A percentile compares a stretch with the other conserved stretches of the same genome.
Conservation (phyloP, 2,888 invertebrate species). For the Mythimna loreyi region DNA sequence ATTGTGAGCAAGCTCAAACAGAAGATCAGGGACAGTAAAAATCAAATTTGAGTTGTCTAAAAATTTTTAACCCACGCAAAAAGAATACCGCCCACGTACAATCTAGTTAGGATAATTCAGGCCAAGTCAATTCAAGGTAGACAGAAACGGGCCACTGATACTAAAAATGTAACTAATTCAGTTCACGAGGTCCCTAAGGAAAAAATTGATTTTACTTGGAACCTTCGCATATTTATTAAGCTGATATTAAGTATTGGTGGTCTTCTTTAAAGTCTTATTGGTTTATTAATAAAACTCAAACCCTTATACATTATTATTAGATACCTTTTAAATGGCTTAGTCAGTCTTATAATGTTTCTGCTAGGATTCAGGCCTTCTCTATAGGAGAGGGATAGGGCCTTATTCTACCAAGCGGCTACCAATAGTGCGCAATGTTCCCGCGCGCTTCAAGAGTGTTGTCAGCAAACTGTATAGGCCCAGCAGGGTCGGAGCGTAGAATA, state of each 20-base stretch:
- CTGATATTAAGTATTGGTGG: neutral
- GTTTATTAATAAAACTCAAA: neutral
- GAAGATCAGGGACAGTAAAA: neutral
- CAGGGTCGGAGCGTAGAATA: too few species aligned
- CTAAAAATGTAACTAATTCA: conserved; percentile 53
- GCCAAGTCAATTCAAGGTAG: conserved; percentile 20
- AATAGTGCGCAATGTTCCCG: too few species aligned
- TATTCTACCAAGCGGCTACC: too few species aligned
- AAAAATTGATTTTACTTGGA: conserved; percentile 27
- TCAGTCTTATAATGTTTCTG: too few species aligned
- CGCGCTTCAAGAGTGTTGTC: too few species aligned
- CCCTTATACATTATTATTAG: too few species aligned
- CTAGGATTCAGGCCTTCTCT: too few species aligned
- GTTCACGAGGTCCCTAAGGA: conserved; percentile 30
- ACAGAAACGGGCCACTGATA: conserved; percentile 33
- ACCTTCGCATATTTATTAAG: conserved; percentile 42
- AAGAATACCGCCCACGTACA: conserved; percentile 47
- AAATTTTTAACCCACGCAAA: neutral
- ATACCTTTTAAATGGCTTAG: too few species aligned
- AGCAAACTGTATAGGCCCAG: too few species aligned
- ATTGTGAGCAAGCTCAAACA: conserved; percentile 2
- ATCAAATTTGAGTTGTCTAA: neutral
- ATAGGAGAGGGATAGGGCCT: too few species aligned
- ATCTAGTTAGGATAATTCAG: conserved; percentile 35
- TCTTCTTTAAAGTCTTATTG: neutral